Evolutionary conservation across 2,888 invertebrate genomes (phyloP).

Genomic region (Acanthopleura granulata): DNA sequence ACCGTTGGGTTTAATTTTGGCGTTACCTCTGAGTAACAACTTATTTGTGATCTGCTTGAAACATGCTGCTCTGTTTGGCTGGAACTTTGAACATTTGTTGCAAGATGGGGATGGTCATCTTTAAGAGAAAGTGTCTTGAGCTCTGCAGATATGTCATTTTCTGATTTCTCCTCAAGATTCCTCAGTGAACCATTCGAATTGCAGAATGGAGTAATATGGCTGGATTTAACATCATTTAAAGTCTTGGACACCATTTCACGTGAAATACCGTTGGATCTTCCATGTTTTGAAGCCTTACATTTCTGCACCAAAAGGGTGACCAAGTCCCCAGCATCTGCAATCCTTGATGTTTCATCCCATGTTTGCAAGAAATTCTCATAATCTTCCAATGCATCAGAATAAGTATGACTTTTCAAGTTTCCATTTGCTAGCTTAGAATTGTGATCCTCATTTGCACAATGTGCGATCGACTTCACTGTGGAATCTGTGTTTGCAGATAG

Average conservation of each 20-base stretch:
- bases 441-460: too few relatives aligned
- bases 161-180: background rate
- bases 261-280: background rate
- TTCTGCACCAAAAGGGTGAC: background rate
- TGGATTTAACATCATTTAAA: background rate
- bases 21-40: too few relatives aligned
- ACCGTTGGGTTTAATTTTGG: too few relatives aligned
- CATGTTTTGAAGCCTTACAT: background rate
- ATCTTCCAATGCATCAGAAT: slow-evolving; percentile 19
- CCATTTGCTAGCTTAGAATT: background rate
- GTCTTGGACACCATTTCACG: background rate
- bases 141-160: background rate
- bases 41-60: too few relatives aligned
- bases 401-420: slow-evolving; percentile 14
- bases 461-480: too few relatives aligned
- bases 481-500: too few relatives aligned
- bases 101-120: too few relatives aligned
- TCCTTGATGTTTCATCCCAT: background rate
- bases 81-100: too few relatives aligned
- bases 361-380: slow-evolving; percentile 22
- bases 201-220: too few relatives aligned
- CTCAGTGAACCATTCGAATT: background rate
- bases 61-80: too few relatives aligned
- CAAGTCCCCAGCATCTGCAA: background rate
- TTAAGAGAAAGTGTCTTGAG: too few relatives aligned